Percentiles rank a stretch among this genome's conserved stretches.
Conservation (phyloP, 2,888 invertebrate genomes). For the Macropis europaea region DNA sequence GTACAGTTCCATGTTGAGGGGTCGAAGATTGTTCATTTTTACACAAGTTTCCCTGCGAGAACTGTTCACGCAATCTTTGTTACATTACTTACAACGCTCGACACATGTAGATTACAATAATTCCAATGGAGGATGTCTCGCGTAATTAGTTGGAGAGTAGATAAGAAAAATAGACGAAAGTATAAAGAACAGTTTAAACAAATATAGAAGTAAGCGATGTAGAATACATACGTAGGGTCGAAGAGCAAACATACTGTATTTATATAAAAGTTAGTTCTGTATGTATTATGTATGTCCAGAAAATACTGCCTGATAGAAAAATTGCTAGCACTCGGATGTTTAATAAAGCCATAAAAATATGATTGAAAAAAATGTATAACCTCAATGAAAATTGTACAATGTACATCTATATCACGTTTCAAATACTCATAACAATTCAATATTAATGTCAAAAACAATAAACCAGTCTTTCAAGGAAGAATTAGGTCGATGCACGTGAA, state of each 20-base stretch:
- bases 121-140: background rate
- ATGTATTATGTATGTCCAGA: constrained; percentile 19
- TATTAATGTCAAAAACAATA: background rate
- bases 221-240: constrained; percentile 51
- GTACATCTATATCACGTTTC: background rate
- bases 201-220: constrained; percentile 57
- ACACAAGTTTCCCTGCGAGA: background rate
- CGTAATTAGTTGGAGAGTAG: constrained; percentile 40
- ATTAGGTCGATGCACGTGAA: too few species aligned
- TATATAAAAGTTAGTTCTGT: constrained; percentile 45
- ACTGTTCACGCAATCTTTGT: constrained; percentile 15
- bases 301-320: constrained; percentile 37
- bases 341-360: background rate
- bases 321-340: background rate
- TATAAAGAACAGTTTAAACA: constrained; percentile 54
- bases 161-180: constrained; percentile 41
- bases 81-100: constrained; percentile 9
- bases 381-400: background rate
- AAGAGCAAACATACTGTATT: constrained; percentile 44
- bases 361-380: background rate
- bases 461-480: constrained; percentile 14
- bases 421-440: background rate
- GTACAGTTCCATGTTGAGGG: background rate
- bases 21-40: background rate
- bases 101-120: constrained; percentile 24